Evolutionary conservation across 2,797 vertebrate species (phyloP).

Genomic region (Borostomias antarcticus): DNA sequence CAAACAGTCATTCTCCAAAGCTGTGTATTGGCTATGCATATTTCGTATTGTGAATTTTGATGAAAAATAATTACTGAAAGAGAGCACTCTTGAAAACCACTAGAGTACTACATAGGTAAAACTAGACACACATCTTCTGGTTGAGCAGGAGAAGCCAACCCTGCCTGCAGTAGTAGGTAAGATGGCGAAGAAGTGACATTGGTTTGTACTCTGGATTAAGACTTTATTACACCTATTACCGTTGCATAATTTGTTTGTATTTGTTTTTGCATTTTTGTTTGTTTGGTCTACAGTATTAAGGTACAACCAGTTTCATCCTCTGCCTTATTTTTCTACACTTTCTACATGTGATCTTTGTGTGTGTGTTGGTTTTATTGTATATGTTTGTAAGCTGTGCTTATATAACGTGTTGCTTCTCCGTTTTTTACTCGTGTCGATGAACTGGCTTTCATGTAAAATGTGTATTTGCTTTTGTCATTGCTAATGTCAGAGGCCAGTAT

Average conservation of each 20-base stretch:
- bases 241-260: slow-evolving; percentile 14
- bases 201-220: slow-evolving; percentile 8
- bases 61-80: too few species aligned
- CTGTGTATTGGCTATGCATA: too few species aligned
- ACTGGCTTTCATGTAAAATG: slow-evolving; percentile 77
- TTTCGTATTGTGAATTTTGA: too few species aligned
- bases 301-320: slow-evolving; percentile 68
- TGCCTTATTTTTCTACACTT: slow-evolving; percentile 41
- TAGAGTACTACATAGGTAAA: not conserved
- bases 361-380: slow-evolving; percentile 79
- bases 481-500: slow-evolving; percentile 47
- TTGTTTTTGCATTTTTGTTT: slow-evolving; percentile 22
- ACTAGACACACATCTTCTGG: too few species aligned
- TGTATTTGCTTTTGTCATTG: slow-evolving; percentile 49
- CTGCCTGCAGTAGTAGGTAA: too few species aligned
- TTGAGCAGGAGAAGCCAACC: too few species aligned
- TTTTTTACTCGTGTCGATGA: slow-evolving; percentile 77
- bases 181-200: not conserved
- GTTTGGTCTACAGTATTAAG: slow-evolving; percentile 53
- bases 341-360: slow-evolving; percentile 68
- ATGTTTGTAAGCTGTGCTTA: slow-evolving; percentile 90
- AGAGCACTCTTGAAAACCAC: not conserved
- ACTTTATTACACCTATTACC: slow-evolving; percentile 17
- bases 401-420: slow-evolving; percentile 74
- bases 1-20: too few species aligned